These are phyloP conservation scores for Pantherophis vulpinus DNA, from an alignment of 2,797 vertebrate genomes.

Conservation along the genomic window DNA sequence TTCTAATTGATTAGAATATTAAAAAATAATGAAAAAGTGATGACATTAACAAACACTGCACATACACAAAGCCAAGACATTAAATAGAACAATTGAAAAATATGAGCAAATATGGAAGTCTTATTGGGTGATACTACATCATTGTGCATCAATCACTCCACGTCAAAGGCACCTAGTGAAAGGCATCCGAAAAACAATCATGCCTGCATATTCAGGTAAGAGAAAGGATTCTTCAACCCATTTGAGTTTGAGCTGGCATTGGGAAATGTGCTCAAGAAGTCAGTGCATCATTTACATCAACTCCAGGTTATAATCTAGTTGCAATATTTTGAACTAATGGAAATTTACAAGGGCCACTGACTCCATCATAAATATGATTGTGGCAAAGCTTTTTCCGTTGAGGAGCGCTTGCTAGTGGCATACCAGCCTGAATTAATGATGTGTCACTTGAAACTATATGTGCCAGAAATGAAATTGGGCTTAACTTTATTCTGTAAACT, in stretches of 20 bases:
- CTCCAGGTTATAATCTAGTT: not conserved
- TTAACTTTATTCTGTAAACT: not conserved
- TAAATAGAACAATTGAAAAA: not conserved
- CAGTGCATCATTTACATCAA: not conserved
- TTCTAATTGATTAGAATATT: not conserved
- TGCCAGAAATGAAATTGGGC: not conserved
- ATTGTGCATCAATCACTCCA: not conserved
- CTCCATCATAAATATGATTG: not conserved
- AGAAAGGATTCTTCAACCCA: not conserved
- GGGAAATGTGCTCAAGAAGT: not conserved
- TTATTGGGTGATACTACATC: not conserved
- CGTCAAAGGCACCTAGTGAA: not conserved
- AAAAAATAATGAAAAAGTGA: not conserved
- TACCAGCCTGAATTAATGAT: not conserved
- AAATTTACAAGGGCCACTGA: not conserved
- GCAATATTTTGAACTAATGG: not conserved
- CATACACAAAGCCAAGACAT: not conserved
- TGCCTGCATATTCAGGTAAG: not conserved
- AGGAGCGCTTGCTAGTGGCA: not conserved
- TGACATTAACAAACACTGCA: not conserved
- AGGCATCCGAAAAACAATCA: not conserved
- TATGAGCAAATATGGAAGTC: not conserved
- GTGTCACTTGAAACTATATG: not conserved
- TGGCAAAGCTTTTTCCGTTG: not conserved
- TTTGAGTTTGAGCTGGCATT: not conserved